Base-by-base conservation (phyloP, 2,113 vertebrate species). In the Gavia stellata region DNA sequence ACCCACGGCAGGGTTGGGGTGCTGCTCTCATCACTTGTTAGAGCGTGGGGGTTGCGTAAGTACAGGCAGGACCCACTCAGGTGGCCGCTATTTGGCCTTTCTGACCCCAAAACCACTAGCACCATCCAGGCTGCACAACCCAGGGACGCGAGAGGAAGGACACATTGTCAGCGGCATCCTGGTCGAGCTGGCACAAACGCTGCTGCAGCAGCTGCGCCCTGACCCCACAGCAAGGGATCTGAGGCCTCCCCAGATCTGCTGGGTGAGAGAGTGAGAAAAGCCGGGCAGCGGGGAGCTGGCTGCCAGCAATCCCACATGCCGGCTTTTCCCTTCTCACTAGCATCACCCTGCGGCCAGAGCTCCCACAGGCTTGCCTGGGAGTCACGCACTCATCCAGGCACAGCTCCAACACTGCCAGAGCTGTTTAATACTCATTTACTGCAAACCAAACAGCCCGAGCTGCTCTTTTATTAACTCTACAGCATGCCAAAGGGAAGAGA, bases 391-490 rank as follows among this genome's bases (percentile, higher is more conserved):
- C 58, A 33, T 2, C 31, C 75, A 52, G 42, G 36, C 75, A 33
- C 14, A 24, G 84, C 65, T 68, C 40, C 34, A 21, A 2, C 61
- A 2, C 66, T 9, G 36, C 52, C 58, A 67, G 36, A 52, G 73
- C 70, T 42, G 26, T 62, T 62, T 11, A 42, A 34, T 1, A n/a
- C 50, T 42, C 28, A 12, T 18, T 55, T 73, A 72, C 58, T 73
- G 18, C 83, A 79, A 87, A 94, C 28, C 68, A 59, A 93, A 91
- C 77, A 89, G 92, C 86, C 61, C 4, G 0, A 78, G 61, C 86
- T 67, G 72, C 70, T 34, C 28, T 17, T 96, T 96, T 95, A 97
- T 95, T 94, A 71, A 77, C 66, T 11, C 29, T 19, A 36, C 42
- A 49, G n/a, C 4, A 0, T 8, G 7, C 52, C 56, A 68, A 56